Evolutionary conservation across 1,140 invertebrate species (phyloP), one percentile per base, ranked within the genome.

Genomic region (Melitaea cinxia): DNA sequence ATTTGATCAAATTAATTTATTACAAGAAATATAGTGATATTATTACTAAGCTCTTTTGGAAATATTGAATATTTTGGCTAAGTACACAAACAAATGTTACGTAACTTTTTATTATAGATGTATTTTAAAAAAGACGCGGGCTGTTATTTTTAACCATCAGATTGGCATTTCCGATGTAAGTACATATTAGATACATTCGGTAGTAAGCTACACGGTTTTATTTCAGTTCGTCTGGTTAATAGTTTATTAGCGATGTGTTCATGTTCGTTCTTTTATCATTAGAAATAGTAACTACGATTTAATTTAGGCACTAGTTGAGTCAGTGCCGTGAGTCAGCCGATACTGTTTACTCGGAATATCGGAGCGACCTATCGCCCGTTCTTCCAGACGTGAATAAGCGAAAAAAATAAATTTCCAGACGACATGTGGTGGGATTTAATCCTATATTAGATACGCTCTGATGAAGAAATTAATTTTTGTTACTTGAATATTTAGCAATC

Each of bases 311-410:
- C 74, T 72, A 69, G 60, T 67, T 80, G 75, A 75, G 65, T 82
- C 76, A 82, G 65, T 49, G 42, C 62, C 17, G 23, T 78, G 73
- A 76, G 50, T 78, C 75, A 80, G 54, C 47, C 65, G 61, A 39
- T 58, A 62, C 49, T 66, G 67, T 73, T 73, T 73, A 75, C 59
- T 60, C 68, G 65, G 71, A 75, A 80, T 71, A 77, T 72, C 62
- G 71, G 72, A 74, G 71, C 73, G 65, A 61, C 65, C 65, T 73
- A 77, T 77, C 60, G 53, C 37, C 58, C 68, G 74, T 62, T 72
- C 72, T 76, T 75, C 75, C 77, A 79, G 76, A 78, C 71, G 70
- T 79, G 76, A 80, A 76, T 80, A 79, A 83, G 68, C 72, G 42
- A 68, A 71, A 70, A 74, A 76, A 74, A 65, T 68, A 65, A 65